These are phyloP conservation scores for Charaxes varanes DNA, from an alignment of 1,140 invertebrate genomes.

Conservation along the genomic window DNA sequence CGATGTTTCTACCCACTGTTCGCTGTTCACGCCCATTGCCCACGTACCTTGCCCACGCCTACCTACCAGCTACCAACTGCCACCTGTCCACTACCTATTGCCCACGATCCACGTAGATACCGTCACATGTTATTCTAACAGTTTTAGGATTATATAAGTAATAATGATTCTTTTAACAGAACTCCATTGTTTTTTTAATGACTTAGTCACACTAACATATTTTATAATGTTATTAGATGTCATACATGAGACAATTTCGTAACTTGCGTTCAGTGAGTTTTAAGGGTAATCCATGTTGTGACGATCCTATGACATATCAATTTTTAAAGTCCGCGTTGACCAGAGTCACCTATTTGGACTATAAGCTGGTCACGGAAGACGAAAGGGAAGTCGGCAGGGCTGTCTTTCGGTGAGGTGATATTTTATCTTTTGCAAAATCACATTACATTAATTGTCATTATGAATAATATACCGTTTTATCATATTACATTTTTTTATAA, in stretches of 20 bases:
- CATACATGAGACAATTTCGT: constrained; percentile 85
- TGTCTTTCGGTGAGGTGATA: constrained; percentile 74
- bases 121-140: too few relatives aligned
- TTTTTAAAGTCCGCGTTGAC: constrained; percentile 83
- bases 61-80: too few relatives aligned
- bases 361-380: constrained; percentile 79
- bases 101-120: too few relatives aligned
- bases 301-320: constrained; percentile 76
- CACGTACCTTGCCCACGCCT: too few relatives aligned
- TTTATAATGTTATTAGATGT: constrained; percentile 61
- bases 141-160: too few relatives aligned
- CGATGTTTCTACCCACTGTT: too few relatives aligned
- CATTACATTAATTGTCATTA: not conserved
- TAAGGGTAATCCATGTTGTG: constrained; percentile 85
- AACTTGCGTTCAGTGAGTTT: constrained; percentile 85
- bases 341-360: constrained; percentile 86
- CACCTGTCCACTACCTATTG: too few relatives aligned
- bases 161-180: too few relatives aligned
- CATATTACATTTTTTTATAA: too few relatives aligned
- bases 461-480: too few relatives aligned
- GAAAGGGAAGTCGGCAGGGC: constrained; percentile 74
- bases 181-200: constrained; percentile 23
- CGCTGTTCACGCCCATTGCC: too few relatives aligned
- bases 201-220: not conserved
- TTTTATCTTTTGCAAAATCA: constrained; percentile 6